Conservation (phyloP, 2,113 vertebrate species). For the Dipodomys stephensi region DNA sequence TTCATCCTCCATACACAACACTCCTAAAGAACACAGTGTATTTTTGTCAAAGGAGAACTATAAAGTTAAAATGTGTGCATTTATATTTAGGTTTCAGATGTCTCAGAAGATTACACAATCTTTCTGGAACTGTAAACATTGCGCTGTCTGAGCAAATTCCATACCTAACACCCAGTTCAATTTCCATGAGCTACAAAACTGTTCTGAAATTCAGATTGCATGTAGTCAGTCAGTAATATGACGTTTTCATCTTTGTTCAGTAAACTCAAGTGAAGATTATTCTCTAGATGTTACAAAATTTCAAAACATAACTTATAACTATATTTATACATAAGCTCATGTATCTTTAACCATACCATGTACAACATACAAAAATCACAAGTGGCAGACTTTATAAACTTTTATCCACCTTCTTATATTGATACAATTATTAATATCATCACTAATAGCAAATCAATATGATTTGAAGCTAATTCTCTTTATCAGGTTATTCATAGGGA, state of each 20-base stretch:
- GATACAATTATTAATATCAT: not conserved
- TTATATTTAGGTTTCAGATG: conserved; percentile 50
- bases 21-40: conserved; percentile 59
- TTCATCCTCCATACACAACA: conserved; percentile 23
- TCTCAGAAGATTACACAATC: conserved; percentile 57
- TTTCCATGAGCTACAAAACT: conserved; percentile 33
- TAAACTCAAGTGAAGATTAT: not conserved
- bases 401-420: not conserved
- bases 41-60: conserved; percentile 50
- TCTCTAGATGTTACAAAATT: conserved; percentile 22
- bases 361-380: not conserved
- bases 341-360: not conserved
- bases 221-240: not conserved
- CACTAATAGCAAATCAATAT: not conserved
- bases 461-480: not conserved
- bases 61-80: conserved; percentile 60
- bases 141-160: conserved; percentile 56
- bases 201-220: conserved; percentile 14
- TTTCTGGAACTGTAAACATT: conserved; percentile 51
- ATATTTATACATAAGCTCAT: not conserved
- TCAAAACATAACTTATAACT: conserved; percentile 24
- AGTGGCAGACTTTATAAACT: not conserved
- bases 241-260: not conserved
- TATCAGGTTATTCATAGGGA: not conserved
- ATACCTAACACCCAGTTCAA: not conserved